Percentiles rank a stretch among this genome's conserved stretches.
These are phyloP conservation scores for Otus scops DNA, from an alignment of 2,797 vertebrate species.

Conservation along the genomic window DNA sequence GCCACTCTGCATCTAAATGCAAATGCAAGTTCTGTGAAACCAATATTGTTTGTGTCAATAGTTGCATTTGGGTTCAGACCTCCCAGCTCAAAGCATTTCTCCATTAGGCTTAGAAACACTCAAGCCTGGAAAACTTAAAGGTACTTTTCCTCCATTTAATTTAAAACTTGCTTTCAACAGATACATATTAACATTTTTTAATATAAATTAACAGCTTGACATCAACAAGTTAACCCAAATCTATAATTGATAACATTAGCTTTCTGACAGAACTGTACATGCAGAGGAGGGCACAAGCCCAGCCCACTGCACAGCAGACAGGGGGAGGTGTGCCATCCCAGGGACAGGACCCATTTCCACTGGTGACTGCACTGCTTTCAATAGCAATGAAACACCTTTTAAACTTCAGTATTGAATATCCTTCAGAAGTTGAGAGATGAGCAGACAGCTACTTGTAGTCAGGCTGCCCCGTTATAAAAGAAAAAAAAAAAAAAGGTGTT, in stretches of 20 bases:
- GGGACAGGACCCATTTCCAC: not conserved
- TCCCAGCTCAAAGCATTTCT: not conserved
- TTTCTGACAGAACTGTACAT: not conserved
- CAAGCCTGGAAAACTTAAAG: not conserved
- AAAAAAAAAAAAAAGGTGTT: not conserved
- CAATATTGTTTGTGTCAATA: not conserved
- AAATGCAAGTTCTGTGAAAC: not conserved
- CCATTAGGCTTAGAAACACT: not conserved
- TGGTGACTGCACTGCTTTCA: not conserved
- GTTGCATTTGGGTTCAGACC: not conserved
- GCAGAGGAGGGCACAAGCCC: not conserved
- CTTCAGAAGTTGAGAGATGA: not conserved
- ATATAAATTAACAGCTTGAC: not conserved
- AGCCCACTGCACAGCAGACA: fast-evolving
- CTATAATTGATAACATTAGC: not conserved
- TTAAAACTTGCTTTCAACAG: not conserved
- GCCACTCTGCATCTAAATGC: not conserved
- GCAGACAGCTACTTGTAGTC: not conserved
- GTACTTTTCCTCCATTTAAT: not conserved
- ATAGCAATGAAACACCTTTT: not conserved
- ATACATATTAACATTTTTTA: fast-evolving
- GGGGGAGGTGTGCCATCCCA: not conserved
- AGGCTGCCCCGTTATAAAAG: not conserved
- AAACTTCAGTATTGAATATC: not conserved
- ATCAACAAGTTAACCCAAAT: not conserved